Evolutionary conservation across 1,140 invertebrate species (phyloP), one percentile per base, ranked within the genome.

Genomic region (Conus ventricosus): DNA sequence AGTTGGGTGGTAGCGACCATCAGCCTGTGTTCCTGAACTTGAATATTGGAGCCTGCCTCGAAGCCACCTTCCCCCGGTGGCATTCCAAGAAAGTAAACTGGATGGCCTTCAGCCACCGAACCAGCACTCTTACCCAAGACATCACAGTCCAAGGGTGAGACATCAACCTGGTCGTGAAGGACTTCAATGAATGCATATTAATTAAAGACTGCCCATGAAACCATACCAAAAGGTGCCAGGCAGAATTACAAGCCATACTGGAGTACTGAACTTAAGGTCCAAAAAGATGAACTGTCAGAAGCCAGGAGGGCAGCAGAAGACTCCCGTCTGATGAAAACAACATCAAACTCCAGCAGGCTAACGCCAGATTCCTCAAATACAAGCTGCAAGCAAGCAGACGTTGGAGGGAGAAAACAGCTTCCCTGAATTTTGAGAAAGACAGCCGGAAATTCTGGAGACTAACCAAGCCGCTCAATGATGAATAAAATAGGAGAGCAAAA

Each of bases 241-340:
- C 87, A 82, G 54, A 25, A 87, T 13, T 89, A 88, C 76, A 87
- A 89, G 75, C 84, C 88, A 27, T 88, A 89, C 82, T 88, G 88
- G 88, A 90, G 54, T 25, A 71, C 78, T 17, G 25, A 89, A 51
- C 71, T 87, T 53, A 20, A 89, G 53, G 67, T 87, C n/a, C 80
- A 85, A 20, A 4, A 90, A 53, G 60, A 75, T 53, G 63, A 84
- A 51, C 27, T 90, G 54, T 87, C 85, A 39, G 63, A 87, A 85
- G 88, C 82, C 71, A 89, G 90, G 17, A 20, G 17, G 17, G 17
- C 60, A 20, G 60, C 60, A 76, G 76, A 60, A 53, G 83, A 82
- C 39, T 27, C 67, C 87, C 89, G 23, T 83, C 75, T 63, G 54
- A 60, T 17, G 78, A 53, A 27, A 20, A 51, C 39, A 78, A 3